phyloP scores from a whole-genome alignment of 2,113 vertebrate genomes.

The Lagenorhynchus albirostris region DNA sequence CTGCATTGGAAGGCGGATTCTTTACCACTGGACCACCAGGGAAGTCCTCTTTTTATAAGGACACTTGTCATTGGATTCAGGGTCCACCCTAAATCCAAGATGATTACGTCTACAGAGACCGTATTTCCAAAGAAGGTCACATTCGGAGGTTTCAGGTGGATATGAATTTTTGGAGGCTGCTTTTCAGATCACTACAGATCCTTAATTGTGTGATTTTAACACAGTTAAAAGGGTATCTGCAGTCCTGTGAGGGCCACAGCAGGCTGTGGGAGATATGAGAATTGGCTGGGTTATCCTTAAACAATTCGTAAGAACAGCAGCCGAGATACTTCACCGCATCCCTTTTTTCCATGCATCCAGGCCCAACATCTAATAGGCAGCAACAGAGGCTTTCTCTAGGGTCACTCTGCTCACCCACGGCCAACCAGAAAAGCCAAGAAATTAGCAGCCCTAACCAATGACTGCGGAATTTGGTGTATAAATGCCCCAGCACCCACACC shows the following conservation, averaged over 20 bases:
- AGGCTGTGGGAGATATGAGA: background rate
- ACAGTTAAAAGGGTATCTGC: background rate
- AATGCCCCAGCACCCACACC: background rate
- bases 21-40: too few relatives aligned
- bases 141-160: background rate
- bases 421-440: background rate
- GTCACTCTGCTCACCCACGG: background rate
- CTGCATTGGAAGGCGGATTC: too few relatives aligned
- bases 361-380: background rate
- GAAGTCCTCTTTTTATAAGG: background rate
- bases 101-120: background rate
- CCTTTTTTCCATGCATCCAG: background rate
- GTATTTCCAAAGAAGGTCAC: background rate
- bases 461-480: background rate
- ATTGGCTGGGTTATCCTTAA: background rate
- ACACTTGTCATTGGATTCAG: background rate
- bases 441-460: background rate
- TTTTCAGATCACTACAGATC: too few relatives aligned
- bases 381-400: background rate
- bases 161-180: background rate
- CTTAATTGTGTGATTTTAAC: background rate
- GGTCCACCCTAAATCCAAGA: background rate
- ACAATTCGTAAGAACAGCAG: background rate
- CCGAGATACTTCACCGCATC: background rate
- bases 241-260: background rate